Percentiles rank a stretch among this genome's conserved stretches.
Evolutionary conservation across 2,888 invertebrate species (phyloP).

Genomic region (Flexamia atlantica): DNA sequence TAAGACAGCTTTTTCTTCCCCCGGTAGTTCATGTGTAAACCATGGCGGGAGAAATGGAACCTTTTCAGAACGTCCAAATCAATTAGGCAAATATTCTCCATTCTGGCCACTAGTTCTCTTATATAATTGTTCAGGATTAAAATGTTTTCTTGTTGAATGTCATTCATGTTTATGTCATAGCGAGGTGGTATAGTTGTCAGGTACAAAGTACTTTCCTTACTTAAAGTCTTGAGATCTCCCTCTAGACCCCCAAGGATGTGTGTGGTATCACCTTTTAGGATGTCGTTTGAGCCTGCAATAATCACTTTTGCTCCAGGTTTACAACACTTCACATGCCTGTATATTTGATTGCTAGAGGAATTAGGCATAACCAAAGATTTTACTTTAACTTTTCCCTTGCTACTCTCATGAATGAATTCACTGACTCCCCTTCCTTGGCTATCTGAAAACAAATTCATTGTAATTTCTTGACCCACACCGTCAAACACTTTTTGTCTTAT

Average conservation of each 20-base stretch:
- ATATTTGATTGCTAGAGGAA: background rate
- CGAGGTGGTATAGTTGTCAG: constrained; percentile 3
- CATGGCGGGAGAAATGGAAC: background rate
- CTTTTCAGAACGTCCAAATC: background rate
- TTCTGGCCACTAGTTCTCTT: background rate
- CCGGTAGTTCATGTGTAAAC: background rate
- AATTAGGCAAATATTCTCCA: background rate
- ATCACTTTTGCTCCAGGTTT: background rate
- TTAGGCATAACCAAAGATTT: background rate
- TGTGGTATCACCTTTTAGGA: background rate
- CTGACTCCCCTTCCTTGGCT: background rate
- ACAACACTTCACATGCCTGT: background rate
- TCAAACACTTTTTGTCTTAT: background rate
- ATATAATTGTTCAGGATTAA: background rate
- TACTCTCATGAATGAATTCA: background rate
- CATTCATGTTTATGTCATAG: background rate
- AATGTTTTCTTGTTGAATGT: background rate
- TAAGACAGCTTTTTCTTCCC: background rate
- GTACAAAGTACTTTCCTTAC: background rate
- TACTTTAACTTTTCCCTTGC: background rate
- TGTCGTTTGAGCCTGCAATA: background rate
- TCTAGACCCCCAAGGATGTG: background rate
- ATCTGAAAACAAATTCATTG: background rate
- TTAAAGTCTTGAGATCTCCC: background rate
- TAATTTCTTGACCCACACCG: background rate